Evolutionary conservation across 2,113 vertebrate genomes (phyloP), one percentile per base, ranked within the genome.

Genomic region (Grammomys dolichurus): DNA sequence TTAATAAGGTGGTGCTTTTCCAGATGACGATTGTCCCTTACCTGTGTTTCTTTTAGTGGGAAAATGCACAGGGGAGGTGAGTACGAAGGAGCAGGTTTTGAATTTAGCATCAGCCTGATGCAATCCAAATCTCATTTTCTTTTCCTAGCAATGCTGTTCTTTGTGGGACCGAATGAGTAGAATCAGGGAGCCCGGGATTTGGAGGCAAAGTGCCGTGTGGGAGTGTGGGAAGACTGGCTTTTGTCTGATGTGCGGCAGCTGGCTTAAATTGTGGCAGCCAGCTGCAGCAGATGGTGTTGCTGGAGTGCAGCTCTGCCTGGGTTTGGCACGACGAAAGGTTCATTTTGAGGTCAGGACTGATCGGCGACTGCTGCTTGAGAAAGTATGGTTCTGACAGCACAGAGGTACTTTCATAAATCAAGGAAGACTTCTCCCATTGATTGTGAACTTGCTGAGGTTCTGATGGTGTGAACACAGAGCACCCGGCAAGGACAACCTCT

Each of bases 271-370:
- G 67, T 89, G 81, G 81, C 95, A 90, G 76, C 86, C 89, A 86
- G 92, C 76, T 95, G 86, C 54, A 87, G 96, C 96, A 97, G 96
- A 82, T 94, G 86, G 89, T 73, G 48, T 94, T 91, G 40, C 54
- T 95, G 90, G 89, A 85, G 75, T 58, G 72, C 69, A 17, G 28
- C 58, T 14, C 0, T n/a, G 24, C 6, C 81, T 77, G 95, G 31
- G 46, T 76, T 95, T 97, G 77, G 40, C 54, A 78, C 80, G 94
- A 43, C 89, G 90, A 96, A 58, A 56, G 22, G 69, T 97, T 97
- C 91, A 89, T 90, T 94, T 54, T 63, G 67, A 77, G 87, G 91
- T 91, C 89, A 91, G 67, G 19, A 58, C 36, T 82, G 76, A 48
- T 84, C 70, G 88, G 91, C 91, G 87, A 51, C 51, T 13, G 13